These are phyloP conservation scores for Endomychus coccineus DNA, from an alignment of 2,888 invertebrate species.

Conservation along the genomic window DNA sequence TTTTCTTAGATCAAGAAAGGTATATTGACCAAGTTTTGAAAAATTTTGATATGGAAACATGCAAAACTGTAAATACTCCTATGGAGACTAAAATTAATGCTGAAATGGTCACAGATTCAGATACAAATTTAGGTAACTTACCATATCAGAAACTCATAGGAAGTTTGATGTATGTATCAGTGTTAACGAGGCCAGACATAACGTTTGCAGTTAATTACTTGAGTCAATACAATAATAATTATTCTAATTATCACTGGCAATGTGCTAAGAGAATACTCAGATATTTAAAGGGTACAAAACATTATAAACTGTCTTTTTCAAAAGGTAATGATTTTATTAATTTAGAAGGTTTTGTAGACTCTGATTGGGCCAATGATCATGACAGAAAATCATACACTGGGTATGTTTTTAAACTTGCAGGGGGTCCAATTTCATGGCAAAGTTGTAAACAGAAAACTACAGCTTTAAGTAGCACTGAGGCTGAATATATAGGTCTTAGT, in stretches of 20 bases:
- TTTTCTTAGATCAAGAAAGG: constrained; percentile 16
- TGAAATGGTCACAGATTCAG: background rate
- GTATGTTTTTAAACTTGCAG: constrained; percentile 24
- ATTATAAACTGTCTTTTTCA: constrained; percentile 17
- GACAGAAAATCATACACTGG: constrained; percentile 38
- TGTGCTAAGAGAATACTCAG: constrained; percentile 16
- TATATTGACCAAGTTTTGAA: constrained; percentile 16
- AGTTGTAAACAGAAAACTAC: constrained; percentile 28
- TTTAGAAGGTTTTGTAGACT: constrained; percentile 23
- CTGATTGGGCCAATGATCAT: constrained; percentile 21
- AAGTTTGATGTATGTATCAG: constrained; percentile 10
- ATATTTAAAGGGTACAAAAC: constrained; percentile 17
- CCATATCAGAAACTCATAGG: constrained; percentile 10
- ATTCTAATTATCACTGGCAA: constrained; percentile 15
- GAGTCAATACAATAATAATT: constrained; percentile 14
- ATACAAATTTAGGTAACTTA: background rate
- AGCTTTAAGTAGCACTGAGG: constrained; percentile 27
- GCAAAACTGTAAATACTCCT: constrained; percentile 11
- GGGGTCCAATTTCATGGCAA: constrained; percentile 26
- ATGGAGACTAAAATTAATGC: constrained; percentile 7
- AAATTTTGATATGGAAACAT: constrained; percentile 15
- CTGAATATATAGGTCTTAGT: constrained; percentile 25
- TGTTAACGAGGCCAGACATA: constrained; percentile 10
- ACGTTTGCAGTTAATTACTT: constrained; percentile 9
- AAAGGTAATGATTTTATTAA: constrained; percentile 11